phyloP scores from a whole-genome alignment of 2,113 vertebrate genomes.

The Tor tambroides region DNA sequence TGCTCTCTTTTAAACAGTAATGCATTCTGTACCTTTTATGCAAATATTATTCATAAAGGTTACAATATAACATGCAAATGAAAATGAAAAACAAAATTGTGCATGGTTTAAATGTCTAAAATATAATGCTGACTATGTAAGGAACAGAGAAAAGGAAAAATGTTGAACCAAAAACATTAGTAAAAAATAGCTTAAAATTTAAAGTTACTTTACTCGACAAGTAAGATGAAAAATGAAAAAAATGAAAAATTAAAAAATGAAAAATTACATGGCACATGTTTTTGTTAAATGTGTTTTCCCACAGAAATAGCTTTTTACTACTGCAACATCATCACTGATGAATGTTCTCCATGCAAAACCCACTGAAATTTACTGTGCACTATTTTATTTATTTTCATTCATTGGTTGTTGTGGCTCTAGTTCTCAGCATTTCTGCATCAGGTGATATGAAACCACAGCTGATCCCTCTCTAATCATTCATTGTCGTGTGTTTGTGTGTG shows the following conservation, averaged over 20 bases:
- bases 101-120: not conserved
- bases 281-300: not conserved
- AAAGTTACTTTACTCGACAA: not conserved
- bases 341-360: not conserved
- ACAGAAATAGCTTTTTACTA: not conserved
- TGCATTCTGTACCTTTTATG: not conserved
- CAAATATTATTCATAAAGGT: not conserved
- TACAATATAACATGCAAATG: not conserved
- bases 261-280: too few species aligned
- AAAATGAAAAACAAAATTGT: not conserved
- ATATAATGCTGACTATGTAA: not conserved
- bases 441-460: not conserved
- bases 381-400: not conserved
- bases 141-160: not conserved
- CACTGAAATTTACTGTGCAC: not conserved
- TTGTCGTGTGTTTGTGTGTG: not conserved
- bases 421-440: not conserved
- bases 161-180: not conserved
- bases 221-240: too few species aligned
- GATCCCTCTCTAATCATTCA: not conserved
- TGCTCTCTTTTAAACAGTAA: not conserved
- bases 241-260: too few species aligned
- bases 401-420: not conserved
- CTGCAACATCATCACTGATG: too few species aligned
- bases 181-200: not conserved